These are phyloP conservation scores for Microplitis demolitor DNA, from an alignment of 1,140 invertebrate species.

Conservation along the genomic window DNA sequence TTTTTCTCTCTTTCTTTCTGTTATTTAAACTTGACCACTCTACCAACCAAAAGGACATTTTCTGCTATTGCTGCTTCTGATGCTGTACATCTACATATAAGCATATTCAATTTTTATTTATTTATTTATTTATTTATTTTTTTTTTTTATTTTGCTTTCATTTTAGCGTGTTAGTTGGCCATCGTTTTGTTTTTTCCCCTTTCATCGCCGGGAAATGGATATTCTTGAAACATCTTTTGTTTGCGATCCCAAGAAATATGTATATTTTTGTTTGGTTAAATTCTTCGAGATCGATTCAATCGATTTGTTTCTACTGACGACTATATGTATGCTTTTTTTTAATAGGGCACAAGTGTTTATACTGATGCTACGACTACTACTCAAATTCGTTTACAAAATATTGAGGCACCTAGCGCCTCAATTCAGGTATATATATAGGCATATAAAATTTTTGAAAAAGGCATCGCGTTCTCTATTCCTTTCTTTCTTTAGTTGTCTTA, in stretches of 20 bases:
- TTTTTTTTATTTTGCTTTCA: slow-evolving; percentile 9
- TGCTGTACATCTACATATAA: slow-evolving; percentile 12
- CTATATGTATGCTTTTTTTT: no score
- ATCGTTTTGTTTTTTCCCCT: slow-evolving; percentile 8
- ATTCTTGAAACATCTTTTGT: slow-evolving; percentile 26
- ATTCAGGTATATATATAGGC: no score
- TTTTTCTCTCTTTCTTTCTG: slow-evolving; percentile 8
- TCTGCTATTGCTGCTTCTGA: no score
- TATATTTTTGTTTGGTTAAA: slow-evolving; percentile 6
- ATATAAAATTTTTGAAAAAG: no score
- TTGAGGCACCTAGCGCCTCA: no score
- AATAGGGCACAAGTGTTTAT: no score
- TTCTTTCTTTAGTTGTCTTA: no score
- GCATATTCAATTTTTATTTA: not conserved
- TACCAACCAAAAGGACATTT: no score
- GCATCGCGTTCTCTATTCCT: no score
- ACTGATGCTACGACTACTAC: no score
- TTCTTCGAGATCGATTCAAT: slow-evolving; percentile 13
- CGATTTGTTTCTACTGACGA: not conserved
- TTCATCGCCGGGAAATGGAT: slow-evolving; percentile 24
- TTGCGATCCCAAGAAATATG: slow-evolving; percentile 20
- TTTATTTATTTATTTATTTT: slow-evolving; percentile 21
- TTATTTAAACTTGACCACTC: not conserved
- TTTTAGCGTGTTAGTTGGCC: slow-evolving; percentile 7
- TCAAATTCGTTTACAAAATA: no score